Conservation (phyloP, 1,140 invertebrate species). For the Homarus americanus region DNA sequence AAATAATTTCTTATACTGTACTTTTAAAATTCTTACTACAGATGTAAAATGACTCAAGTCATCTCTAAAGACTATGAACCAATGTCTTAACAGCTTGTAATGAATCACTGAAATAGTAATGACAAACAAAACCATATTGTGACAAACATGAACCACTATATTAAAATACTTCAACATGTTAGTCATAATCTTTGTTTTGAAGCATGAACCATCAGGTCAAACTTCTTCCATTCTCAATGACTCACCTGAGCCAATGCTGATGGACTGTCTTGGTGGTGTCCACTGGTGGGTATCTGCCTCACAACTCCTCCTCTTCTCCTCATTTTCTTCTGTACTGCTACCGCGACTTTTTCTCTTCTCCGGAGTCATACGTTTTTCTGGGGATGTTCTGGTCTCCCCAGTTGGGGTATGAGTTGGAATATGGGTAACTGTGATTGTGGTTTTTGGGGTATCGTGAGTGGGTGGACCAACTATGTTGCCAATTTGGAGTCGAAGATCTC, state of each 20-base stretch:
- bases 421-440: background rate
- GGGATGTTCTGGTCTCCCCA: conserved; percentile 25
- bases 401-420: background rate
- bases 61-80: no score
- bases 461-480: background rate
- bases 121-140: no score
- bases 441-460: background rate
- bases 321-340: conserved; percentile 52
- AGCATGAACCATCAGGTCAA: background rate
- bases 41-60: no score
- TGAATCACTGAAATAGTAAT: no score
- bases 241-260: conserved; percentile 50
- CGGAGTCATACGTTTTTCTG: conserved; percentile 55
- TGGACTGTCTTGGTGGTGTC: conserved; percentile 48
- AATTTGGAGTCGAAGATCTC: conserved; percentile 45
- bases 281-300: conserved; percentile 51
- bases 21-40: no score
- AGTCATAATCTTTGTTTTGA: no score
- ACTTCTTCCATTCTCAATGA: background rate
- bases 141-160: no score
- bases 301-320: conserved; percentile 59
- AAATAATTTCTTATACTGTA: no score
- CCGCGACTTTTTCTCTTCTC: conserved; percentile 57
- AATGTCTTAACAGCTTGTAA: no score
- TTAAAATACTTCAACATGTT: no score